These are phyloP conservation scores for Trachythela sp. DNA, from an alignment of 64 coral and sea anemone species.

Conservation along the genomic window DNA sequence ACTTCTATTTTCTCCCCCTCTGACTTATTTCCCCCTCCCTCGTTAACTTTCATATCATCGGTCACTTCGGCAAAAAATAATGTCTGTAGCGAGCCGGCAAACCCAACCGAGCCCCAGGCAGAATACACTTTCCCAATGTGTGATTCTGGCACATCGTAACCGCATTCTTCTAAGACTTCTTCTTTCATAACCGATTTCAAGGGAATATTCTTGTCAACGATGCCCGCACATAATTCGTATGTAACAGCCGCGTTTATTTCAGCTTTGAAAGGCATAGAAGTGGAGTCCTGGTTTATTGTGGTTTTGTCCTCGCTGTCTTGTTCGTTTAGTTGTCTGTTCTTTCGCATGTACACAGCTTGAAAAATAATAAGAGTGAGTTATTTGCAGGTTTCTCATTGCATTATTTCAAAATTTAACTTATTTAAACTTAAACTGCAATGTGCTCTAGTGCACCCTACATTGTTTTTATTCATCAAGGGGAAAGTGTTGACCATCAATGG, in stretches of 20 bases:
- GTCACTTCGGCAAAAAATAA: conserved; percentile 83
- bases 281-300: conserved; percentile 53
- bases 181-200: conserved; percentile 68
- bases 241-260: conserved; percentile 55
- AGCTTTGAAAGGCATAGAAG: conserved; percentile 52
- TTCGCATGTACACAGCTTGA: conserved; percentile 76
- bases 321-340: conserved; percentile 61
- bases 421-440: no score
- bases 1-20: conserved; percentile 93
- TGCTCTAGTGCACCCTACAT: no score
- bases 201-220: conserved; percentile 83
- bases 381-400: no score
- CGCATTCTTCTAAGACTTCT: conserved; percentile 94
- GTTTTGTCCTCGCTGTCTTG: neutral
- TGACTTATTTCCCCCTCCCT: conserved; percentile 70
- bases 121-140: conserved; percentile 61
- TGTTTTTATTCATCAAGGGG: no score
- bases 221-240: conserved; percentile 96
- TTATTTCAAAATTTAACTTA: no score
- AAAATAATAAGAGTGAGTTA: conserved; percentile 7
- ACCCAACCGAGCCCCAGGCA: conserved; percentile 66
- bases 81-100: conserved; percentile 61
- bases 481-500: no score
- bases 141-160: conserved; percentile 85
- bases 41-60: conserved; percentile 66